Evolutionary conservation across 2,888 invertebrate species (phyloP).

Genomic region (Idaea biselata): DNA sequence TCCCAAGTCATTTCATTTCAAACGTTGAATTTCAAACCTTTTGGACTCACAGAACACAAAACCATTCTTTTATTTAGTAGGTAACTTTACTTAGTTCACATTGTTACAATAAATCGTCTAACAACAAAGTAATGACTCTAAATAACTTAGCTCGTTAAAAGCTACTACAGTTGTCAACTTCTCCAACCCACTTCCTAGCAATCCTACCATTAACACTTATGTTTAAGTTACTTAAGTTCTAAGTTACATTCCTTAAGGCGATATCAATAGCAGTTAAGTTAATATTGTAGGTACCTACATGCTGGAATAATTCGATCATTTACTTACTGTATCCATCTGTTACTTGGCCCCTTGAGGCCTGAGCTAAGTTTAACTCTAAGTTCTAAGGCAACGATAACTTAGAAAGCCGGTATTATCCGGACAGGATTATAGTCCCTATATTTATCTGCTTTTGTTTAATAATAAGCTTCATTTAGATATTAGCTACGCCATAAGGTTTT

Average conservation of each 20-base stretch:
- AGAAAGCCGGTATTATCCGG: conserved; percentile 16
- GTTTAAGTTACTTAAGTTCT: background rate
- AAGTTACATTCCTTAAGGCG: conserved; percentile 1
- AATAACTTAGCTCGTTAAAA: conserved; percentile 1
- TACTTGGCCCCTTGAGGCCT: conserved; percentile 40
- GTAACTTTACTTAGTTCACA: background rate
- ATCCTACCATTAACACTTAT: background rate
- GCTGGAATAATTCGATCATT: conserved; percentile 49
- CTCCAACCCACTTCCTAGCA: background rate
- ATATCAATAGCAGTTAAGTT: background rate
- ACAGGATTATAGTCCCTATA: too few relatives aligned
- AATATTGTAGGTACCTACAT: conserved; percentile 20
- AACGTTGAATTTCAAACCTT: too few relatives aligned
- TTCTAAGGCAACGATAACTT: conserved; percentile 20
- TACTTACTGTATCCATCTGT: conserved; percentile 52
- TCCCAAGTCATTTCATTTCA: too few relatives aligned
- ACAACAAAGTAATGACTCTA: background rate
- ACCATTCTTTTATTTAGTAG: background rate
- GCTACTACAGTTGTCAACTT: conserved; percentile 1
- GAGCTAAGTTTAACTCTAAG: conserved; percentile 55
- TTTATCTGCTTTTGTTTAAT: too few relatives aligned
- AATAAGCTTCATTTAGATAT: background rate
- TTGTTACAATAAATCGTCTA: background rate
- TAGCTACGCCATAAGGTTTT: background rate
- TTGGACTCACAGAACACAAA: too few relatives aligned